These are phyloP conservation scores for Columba livia DNA, from an alignment of 2,113 vertebrate genomes.

Conservation along the genomic window DNA sequence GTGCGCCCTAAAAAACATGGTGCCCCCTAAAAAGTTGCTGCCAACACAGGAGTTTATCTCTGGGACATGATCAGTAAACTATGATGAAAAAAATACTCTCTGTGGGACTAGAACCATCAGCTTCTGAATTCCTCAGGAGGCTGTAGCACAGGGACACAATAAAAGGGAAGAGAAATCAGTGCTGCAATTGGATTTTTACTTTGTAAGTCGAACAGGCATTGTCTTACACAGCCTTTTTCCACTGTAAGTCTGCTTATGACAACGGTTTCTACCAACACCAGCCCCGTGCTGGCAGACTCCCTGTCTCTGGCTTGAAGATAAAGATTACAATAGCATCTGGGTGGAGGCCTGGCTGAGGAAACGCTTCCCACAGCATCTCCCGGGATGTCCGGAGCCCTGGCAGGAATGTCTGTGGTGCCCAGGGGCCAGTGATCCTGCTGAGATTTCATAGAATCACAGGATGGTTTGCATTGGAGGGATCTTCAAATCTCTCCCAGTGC, in stretches of 20 bases:
- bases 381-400: not conserved
- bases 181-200: not conserved
- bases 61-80: not conserved
- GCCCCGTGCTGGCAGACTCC: conserved; percentile 7
- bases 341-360: conserved; percentile 6
- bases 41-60: not conserved
- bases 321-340: conserved; percentile 48
- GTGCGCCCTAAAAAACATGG: not conserved
- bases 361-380: not conserved
- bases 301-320: conserved; percentile 45
- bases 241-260: conserved; percentile 15
- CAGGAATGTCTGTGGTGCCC: not conserved
- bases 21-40: not conserved
- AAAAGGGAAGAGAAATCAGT: not conserved
- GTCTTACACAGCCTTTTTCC: not conserved
- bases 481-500: no score
- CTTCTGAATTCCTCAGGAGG: not conserved
- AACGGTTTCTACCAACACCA: conserved; percentile 36
- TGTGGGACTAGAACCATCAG: not conserved
- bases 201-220: not conserved
- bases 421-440: not conserved
- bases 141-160: not conserved
- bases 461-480: no score
- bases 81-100: not conserved
- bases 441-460: not conserved